A percentile compares a stretch with the other conserved stretches of the same genome.
Conservation (phyloP, 2,797 vertebrate species). For the Leptodactylus fallax region DNA sequence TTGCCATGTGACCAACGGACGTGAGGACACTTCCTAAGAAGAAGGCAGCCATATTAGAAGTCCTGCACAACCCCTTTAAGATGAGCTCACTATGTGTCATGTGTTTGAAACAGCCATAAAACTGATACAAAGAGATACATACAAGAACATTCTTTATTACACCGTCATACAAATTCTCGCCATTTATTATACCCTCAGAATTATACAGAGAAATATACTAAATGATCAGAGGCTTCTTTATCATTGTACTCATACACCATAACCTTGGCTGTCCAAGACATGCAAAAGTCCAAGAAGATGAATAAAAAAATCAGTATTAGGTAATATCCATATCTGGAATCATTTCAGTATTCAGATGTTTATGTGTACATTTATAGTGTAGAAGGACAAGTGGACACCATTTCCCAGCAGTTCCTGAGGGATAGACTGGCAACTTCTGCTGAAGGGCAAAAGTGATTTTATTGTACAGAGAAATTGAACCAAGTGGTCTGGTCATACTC, state of each 20-base stretch:
- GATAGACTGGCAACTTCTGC: neutral
- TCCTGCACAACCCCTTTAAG: no score
- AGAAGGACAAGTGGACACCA: neutral
- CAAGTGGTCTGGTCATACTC: conserved; percentile 85
- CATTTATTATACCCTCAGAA: neutral
- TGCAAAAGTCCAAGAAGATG: neutral
- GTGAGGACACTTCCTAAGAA: no score
- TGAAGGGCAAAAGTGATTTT: neutral
- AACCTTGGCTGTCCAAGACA: neutral
- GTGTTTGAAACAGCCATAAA: no score
- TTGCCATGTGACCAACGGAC: no score
- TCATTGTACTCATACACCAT: neutral
- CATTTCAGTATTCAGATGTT: neutral
- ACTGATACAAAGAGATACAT: no score
- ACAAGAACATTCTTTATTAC: no score
- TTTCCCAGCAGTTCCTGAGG: neutral
- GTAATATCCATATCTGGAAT: neutral
- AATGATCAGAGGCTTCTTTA: neutral
- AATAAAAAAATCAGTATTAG: neutral
- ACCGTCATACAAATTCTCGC: neutral
- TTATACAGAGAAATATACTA: neutral
- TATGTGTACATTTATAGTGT: neutral
- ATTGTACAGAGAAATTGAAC: conserved; percentile 75
- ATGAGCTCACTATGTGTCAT: no score
- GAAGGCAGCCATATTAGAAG: no score